These are phyloP conservation scores for Nephrotoma guestfalica DNA, from an alignment of 2,888 invertebrate genomes.

Conservation along the genomic window DNA sequence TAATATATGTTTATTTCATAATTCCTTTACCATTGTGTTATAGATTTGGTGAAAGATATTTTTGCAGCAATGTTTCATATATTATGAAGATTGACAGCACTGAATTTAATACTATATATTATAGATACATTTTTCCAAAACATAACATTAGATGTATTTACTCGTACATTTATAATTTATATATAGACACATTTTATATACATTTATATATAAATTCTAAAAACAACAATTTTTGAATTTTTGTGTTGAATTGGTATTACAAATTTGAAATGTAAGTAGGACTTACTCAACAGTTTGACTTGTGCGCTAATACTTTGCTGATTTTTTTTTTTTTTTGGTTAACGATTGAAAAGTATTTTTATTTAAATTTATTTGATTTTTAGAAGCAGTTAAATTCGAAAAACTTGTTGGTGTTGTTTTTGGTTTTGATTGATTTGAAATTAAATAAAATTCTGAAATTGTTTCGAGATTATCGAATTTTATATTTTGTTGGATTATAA, in stretches of 20 bases:
- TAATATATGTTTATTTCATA: background rate
- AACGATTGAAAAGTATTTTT: background rate
- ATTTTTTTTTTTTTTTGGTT: background rate
- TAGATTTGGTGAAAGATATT: background rate
- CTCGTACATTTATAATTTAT: background rate
- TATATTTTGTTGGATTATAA: background rate
- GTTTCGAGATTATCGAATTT: background rate
- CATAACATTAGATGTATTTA: background rate
- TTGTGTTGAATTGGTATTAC: background rate
- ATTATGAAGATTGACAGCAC: background rate
- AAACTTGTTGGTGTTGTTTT: background rate
- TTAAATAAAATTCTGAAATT: background rate
- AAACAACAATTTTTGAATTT: background rate
- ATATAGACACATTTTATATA: background rate
- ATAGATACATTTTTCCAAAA: background rate
- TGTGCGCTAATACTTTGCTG: background rate
- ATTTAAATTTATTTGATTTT: background rate
- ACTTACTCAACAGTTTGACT: background rate
- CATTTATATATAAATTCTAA: background rate
- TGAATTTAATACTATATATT: background rate
- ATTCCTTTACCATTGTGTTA: background rate
- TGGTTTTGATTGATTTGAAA: background rate
- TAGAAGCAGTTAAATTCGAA: background rate
- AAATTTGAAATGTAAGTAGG: background rate
- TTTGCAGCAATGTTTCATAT: background rate